These are phyloP conservation scores for Chlorops oryzae DNA, from an alignment of 1,140 invertebrate genomes.

Conservation along the genomic window DNA sequence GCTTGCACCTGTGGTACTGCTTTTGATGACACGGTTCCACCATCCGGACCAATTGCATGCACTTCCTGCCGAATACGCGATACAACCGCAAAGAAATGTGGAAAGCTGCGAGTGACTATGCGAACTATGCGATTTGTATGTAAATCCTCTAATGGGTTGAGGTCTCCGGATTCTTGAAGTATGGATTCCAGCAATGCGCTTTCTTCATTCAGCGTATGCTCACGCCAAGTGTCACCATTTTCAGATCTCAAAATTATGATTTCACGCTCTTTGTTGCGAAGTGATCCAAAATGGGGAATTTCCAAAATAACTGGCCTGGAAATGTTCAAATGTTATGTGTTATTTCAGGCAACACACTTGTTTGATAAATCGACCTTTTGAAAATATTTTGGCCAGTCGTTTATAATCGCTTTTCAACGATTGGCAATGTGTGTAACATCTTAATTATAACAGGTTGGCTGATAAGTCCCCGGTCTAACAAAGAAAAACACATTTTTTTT, in stretches of 20 bases:
- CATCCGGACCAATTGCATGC: slow-evolving; percentile 96
- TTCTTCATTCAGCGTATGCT: slow-evolving; percentile 93
- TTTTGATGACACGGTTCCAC: slow-evolving; percentile 93
- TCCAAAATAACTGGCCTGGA: slow-evolving; percentile 89
- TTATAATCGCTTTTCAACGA: too few relatives aligned
- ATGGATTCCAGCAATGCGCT: slow-evolving; percentile 86
- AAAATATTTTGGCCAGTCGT: not conserved
- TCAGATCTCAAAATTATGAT: slow-evolving; percentile 95
- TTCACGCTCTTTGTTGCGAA: slow-evolving; percentile 92
- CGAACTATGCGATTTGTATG: slow-evolving; percentile 81
- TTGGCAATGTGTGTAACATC: too few relatives aligned
- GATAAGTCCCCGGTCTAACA: too few relatives aligned
- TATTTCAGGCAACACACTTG: not conserved
- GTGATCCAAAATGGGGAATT: slow-evolving; percentile 96
- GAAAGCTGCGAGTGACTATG: slow-evolving; percentile 95
- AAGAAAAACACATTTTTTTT: too few relatives aligned
- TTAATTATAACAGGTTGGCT: too few relatives aligned
- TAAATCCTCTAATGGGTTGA: slow-evolving; percentile 78
- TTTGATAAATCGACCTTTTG: too few relatives aligned
- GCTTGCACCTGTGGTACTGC: slow-evolving; percentile 97
- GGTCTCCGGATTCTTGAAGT: slow-evolving; percentile 82
- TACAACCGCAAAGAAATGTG: slow-evolving; percentile 98
- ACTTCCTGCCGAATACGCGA: slow-evolving; percentile 96
- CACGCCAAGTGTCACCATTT: slow-evolving; percentile 96
- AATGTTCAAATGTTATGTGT: not conserved